phyloP scores from a whole-genome alignment of 2,113 vertebrate genomes.

The Poecilia latipinna region DNA sequence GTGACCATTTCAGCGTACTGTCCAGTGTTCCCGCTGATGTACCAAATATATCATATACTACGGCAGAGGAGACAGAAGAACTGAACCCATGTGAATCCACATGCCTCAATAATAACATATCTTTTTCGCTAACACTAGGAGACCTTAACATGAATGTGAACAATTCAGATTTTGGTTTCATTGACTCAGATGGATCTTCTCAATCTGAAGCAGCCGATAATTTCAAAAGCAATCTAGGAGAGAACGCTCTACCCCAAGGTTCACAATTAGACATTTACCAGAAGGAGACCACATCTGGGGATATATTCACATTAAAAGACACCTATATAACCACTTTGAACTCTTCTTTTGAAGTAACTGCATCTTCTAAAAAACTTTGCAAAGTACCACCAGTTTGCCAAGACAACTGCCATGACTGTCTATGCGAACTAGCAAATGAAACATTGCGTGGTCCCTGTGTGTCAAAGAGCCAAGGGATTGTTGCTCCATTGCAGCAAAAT shows the following conservation, averaged over 20 bases:
- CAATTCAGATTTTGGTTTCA: constrained; percentile 73
- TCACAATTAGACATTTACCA: constrained; percentile 18
- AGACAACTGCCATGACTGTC: constrained; percentile 40
- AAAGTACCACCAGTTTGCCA: constrained; percentile 52
- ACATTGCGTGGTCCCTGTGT: background rate
- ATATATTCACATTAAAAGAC: constrained; percentile 61
- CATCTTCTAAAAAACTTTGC: constrained; percentile 40
- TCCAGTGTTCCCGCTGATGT: background rate
- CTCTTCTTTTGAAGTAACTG: constrained; percentile 53
- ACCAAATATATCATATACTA: constrained; percentile 10
- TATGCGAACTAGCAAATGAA: constrained; percentile 8
- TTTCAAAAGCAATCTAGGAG: constrained; percentile 32
- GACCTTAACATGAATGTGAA: constrained; percentile 78
- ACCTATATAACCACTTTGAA: constrained; percentile 60
- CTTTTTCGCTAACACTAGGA: constrained; percentile 45
- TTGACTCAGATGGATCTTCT: constrained; percentile 78
- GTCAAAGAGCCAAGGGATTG: background rate
- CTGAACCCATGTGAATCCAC: constrained; percentile 6
- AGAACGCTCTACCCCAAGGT: constrained; percentile 1
- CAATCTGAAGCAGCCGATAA: constrained; percentile 58
- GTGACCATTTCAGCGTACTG: constrained; percentile 42
- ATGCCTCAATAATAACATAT: constrained; percentile 57
- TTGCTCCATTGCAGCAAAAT: constrained; percentile 1
- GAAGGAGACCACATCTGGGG: constrained; percentile 14
- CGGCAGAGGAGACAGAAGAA: constrained; percentile 20